phyloP scores from a whole-genome alignment of 2,797 vertebrate species.

The Bovichtus variegatus region DNA sequence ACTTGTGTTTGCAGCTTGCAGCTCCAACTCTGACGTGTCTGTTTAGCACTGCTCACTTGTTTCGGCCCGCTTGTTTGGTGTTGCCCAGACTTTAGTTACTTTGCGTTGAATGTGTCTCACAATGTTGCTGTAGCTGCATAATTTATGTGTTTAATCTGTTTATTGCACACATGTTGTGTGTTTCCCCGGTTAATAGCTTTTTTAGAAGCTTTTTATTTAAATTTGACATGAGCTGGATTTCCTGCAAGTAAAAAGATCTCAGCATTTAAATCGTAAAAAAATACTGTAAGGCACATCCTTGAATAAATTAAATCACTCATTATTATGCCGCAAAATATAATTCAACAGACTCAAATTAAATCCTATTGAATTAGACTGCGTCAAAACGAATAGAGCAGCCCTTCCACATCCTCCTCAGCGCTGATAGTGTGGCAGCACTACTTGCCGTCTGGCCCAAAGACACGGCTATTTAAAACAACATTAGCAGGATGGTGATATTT shows the following conservation, averaged over 20 bases:
- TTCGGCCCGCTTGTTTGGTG: not conserved
- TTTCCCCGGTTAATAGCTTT: not conserved
- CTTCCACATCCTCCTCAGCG: slow-evolving; percentile 29
- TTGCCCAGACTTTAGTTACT: not conserved
- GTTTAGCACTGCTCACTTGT: not conserved
- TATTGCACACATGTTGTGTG: not conserved
- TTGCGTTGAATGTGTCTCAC: not conserved
- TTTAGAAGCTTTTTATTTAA: slow-evolving; percentile 12
- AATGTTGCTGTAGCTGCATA: not conserved
- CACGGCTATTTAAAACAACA: slow-evolving; percentile 69
- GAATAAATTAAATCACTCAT: slow-evolving; percentile 60
- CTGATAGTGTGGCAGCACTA: slow-evolving; percentile 27
- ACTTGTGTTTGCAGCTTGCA: not conserved
- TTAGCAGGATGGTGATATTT: slow-evolving; percentile 66
- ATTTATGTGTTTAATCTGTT: not conserved
- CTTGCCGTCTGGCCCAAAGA: slow-evolving; percentile 48
- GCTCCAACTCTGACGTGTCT: not conserved
- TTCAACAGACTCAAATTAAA: slow-evolving; percentile 55
- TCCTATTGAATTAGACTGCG: slow-evolving; percentile 49
- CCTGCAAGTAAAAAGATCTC: slow-evolving; percentile 25
- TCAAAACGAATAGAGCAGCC: slow-evolving; percentile 46
- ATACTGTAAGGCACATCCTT: slow-evolving; percentile 28
- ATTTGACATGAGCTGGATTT: slow-evolving; percentile 30
- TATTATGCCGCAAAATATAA: slow-evolving; percentile 53
- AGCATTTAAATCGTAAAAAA: slow-evolving; percentile 34